A percentile compares a stretch with the other conserved stretches of the same genome.
These are phyloP conservation scores for Nycteola revayana DNA, from an alignment of 2,888 invertebrate genomes.

Conservation along the genomic window DNA sequence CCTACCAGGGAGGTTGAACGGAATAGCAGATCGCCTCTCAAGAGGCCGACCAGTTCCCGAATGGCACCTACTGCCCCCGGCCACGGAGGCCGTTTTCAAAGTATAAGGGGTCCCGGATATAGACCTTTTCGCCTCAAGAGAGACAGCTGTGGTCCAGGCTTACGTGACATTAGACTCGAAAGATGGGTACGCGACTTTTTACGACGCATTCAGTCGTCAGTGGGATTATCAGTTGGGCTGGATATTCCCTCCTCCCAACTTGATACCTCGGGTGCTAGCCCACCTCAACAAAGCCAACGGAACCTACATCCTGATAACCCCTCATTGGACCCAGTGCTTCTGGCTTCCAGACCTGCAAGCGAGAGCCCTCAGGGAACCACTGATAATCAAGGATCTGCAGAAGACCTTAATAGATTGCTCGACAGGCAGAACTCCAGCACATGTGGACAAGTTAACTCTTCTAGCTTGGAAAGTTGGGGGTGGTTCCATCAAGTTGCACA, in stretches of 20 bases:
- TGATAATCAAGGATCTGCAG: not conserved
- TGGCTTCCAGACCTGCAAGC: conserved; percentile 8
- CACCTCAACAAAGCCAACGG: conserved; percentile 7
- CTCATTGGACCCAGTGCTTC: conserved; percentile 7
- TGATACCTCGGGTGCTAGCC: conserved; percentile 2
- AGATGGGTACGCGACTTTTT: conserved; percentile 2
- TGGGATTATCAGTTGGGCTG: conserved; percentile 3
- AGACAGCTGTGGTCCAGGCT: not conserved
- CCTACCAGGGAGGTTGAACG: conserved; percentile 21
- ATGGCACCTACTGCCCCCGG: conserved; percentile 20
- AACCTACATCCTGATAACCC: conserved; percentile 9
- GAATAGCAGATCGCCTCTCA: no score
- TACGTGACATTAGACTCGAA: not conserved
- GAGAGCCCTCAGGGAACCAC: not conserved
- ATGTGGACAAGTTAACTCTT: conserved; percentile 4
- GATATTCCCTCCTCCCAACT: conserved; percentile 5
- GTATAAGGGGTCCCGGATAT: conserved; percentile 4
- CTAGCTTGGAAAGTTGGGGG: conserved; percentile 24
- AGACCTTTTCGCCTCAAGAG: conserved; percentile 1
- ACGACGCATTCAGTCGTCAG: conserved; percentile 4
- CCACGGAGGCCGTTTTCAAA: conserved; percentile 3
- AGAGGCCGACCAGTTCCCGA: conserved; percentile 11
- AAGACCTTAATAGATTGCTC: not conserved
- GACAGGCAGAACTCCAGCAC: not conserved
- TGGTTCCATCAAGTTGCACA: conserved; percentile 8